Evolutionary conservation across 2,113 vertebrate genomes (phyloP).

Genomic region (Ictidomys tridecemlineatus): DNA sequence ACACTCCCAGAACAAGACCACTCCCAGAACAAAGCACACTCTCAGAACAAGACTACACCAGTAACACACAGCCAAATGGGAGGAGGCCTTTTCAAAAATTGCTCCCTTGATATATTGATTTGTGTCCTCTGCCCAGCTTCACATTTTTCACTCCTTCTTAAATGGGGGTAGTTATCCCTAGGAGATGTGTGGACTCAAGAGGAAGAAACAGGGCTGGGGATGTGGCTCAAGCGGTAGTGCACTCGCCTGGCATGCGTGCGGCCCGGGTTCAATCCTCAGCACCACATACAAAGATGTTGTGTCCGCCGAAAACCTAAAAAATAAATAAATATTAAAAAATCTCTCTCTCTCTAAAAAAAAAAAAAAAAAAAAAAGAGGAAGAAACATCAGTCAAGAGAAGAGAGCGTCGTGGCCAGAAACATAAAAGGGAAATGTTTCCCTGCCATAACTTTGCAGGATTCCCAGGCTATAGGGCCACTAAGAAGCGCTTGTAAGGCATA

Average conservation of each 20-base stretch:
- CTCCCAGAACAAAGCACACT: background rate
- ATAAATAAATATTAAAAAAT: no score
- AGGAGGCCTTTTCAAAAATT: background rate
- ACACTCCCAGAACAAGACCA: background rate
- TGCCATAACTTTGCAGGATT: background rate
- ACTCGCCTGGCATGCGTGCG: no score
- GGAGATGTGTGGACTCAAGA: background rate
- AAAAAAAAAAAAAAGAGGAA: no score
- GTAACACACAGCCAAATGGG: background rate
- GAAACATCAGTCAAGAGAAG: slow-evolving; percentile 18
- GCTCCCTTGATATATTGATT: background rate
- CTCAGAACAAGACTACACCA: background rate
- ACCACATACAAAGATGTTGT: no score
- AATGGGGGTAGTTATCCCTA: background rate
- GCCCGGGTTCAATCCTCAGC: no score
- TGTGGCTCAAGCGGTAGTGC: no score
- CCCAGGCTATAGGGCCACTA: background rate
- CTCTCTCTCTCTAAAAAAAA: no score
- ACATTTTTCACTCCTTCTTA: slow-evolving; percentile 58
- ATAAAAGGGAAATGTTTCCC: background rate
- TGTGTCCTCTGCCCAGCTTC: background rate
- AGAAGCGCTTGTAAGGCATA: background rate
- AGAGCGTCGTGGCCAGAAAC: background rate
- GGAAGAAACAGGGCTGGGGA: slow-evolving; percentile 49
- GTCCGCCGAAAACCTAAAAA: no score